Percentiles rank a stretch among this genome's conserved stretches.
Evolutionary conservation across 2,113 vertebrate species (phyloP).

Genomic region (Cygnus buccinator): DNA sequence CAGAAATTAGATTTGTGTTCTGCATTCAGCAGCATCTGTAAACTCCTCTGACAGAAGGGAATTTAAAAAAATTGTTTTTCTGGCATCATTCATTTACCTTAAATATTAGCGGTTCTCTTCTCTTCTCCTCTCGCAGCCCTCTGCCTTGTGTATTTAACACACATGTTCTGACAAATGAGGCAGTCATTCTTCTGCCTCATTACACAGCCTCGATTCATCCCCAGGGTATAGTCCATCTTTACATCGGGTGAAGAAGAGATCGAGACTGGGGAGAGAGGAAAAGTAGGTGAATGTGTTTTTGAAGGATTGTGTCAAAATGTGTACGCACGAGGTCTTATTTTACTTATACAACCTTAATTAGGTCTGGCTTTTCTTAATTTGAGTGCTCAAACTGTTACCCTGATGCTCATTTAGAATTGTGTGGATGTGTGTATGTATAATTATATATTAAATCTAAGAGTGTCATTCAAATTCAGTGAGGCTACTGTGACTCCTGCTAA

Average conservation of each 20-base stretch:
- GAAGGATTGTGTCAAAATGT: not conserved
- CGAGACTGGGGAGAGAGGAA: not conserved
- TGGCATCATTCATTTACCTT: not conserved
- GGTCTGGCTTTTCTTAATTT: not conserved
- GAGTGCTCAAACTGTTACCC: not conserved
- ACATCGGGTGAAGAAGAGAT: not conserved
- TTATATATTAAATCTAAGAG: not conserved
- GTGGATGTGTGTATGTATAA: not conserved
- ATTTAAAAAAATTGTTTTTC: not conserved
- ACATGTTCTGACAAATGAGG: constrained; percentile 53
- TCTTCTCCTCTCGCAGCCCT: not conserved
- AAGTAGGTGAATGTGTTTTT: not conserved
- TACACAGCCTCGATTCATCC: constrained; percentile 28
- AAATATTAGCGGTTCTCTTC: not conserved
- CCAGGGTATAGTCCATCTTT: constrained; percentile 37
- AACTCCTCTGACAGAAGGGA: no score
- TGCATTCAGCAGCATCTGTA: not conserved
- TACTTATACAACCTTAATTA: no score
- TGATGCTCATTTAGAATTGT: not conserved
- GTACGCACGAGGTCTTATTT: not conserved
- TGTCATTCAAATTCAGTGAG: not conserved
- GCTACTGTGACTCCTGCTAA: constrained; percentile 4
- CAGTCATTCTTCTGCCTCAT: constrained; percentile 55
- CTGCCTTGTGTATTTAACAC: constrained; percentile 30
- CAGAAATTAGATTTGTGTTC: not conserved